These are phyloP conservation scores for Cynocephalus volans DNA, from an alignment of 2,113 vertebrate genomes.

Conservation along the genomic window DNA sequence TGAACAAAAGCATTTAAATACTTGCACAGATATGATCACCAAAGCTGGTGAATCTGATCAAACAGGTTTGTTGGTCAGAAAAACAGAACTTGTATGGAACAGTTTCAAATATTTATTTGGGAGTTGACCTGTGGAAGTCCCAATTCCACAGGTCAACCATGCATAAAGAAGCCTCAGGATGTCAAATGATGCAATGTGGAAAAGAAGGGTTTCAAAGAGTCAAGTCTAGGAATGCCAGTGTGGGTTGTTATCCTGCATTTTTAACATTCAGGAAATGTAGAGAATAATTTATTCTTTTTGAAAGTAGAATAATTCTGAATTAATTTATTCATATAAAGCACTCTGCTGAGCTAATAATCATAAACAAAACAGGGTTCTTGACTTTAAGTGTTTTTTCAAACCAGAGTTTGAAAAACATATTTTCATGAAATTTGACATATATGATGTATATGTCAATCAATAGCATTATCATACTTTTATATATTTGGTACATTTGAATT, in stretches of 20 bases:
- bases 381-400: conserved; percentile 17
- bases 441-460: background rate
- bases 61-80: background rate
- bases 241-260: background rate
- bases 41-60: background rate
- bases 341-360: background rate
- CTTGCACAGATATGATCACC: background rate
- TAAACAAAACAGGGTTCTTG: background rate
- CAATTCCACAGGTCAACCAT: background rate
- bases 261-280: background rate
- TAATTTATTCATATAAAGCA: background rate
- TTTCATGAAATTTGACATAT: background rate
- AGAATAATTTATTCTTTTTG: conserved; percentile 17
- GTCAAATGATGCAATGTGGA: background rate
- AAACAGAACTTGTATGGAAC: background rate
- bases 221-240: background rate
- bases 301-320: conserved; percentile 27
- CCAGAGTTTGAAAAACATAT: background rate
- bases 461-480: background rate
- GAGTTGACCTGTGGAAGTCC: background rate
- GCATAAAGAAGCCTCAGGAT: background rate
- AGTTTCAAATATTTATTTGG: background rate
- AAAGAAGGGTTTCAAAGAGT: background rate
- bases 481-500: conserved; percentile 18
- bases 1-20: background rate